Evolutionary conservation across 2,888 invertebrate species (phyloP).

Genomic region (Heliconius ethilla): DNA sequence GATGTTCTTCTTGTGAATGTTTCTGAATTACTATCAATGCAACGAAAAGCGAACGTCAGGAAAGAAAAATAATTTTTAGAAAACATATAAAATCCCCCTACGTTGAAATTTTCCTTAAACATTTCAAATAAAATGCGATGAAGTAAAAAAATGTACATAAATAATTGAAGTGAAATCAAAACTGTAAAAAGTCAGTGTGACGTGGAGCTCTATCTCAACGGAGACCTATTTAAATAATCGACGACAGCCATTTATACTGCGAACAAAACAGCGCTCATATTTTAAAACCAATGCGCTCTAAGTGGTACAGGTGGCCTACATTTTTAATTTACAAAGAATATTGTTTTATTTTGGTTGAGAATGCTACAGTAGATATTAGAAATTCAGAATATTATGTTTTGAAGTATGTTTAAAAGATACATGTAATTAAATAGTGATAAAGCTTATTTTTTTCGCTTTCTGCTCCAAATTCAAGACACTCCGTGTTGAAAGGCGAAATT

Average conservation of each 20-base stretch:
- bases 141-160: neutral
- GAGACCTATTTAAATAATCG: conserved; percentile 10
- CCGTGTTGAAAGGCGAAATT: too few species aligned
- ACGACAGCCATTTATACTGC: conserved; percentile 6
- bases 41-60: neutral
- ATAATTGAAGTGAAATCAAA: neutral
- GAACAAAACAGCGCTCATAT: neutral
- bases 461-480: too few species aligned
- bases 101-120: neutral
- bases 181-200: neutral
- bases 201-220: neutral
- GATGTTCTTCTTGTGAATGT: too few species aligned
- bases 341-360: neutral
- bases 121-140: neutral
- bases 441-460: too few species aligned
- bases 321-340: neutral
- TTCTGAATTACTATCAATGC: neutral
- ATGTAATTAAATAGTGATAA: too few species aligned
- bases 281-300: neutral
- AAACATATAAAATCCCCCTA: too few species aligned
- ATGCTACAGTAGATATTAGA: too few species aligned
- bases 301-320: conserved; percentile 7
- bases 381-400: too few species aligned
- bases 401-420: too few species aligned
- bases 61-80: too few species aligned